Evolutionary conservation across 2,797 vertebrate genomes (phyloP).

Genomic region (Acrossocheilus fasciatus): DNA sequence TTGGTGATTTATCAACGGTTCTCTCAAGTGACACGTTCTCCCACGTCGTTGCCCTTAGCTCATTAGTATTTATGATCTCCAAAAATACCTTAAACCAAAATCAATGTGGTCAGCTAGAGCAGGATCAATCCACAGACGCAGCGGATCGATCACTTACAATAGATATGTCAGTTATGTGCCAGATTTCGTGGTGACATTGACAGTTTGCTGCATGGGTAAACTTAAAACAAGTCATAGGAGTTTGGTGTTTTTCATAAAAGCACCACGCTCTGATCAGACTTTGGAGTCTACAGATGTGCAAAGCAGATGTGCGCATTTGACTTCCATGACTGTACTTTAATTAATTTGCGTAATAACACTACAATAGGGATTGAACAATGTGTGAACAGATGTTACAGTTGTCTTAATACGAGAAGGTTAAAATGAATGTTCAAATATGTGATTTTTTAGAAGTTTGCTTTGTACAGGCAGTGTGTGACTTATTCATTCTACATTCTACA

Average conservation of each 20-base stretch:
- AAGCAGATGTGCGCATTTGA: slow-evolving; percentile 23
- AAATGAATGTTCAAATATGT: not conserved
- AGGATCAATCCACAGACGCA: slow-evolving; percentile 71
- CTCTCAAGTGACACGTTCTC: slow-evolving; percentile 49
- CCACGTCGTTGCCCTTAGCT: slow-evolving; percentile 66
- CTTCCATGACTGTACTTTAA: not conserved
- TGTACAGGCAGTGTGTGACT: too few species aligned
- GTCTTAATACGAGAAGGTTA: not conserved
- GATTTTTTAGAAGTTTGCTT: not conserved
- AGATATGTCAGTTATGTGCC: slow-evolving; percentile 73
- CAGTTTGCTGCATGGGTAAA: slow-evolving; percentile 67
- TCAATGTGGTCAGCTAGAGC: slow-evolving; percentile 72
- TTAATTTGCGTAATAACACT: slow-evolving; percentile 14
- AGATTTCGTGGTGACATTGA: slow-evolving; percentile 60
- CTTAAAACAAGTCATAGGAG: slow-evolving; percentile 51
- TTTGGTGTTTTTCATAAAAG: slow-evolving; percentile 38
- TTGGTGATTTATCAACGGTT: slow-evolving; percentile 62
- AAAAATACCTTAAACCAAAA: slow-evolving; percentile 69
- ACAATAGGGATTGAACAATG: not conserved
- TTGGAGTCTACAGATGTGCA: not conserved
- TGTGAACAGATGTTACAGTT: not conserved
- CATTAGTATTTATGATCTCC: slow-evolving; percentile 80
- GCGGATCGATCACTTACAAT: slow-evolving; percentile 71
- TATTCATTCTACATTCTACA: not conserved
- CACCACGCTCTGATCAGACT: not conserved